A percentile compares a stretch with the other conserved stretches of the same genome.
Conservation (phyloP, 2,797 vertebrate genomes). For the Pseudochaenichthys georgianus region DNA sequence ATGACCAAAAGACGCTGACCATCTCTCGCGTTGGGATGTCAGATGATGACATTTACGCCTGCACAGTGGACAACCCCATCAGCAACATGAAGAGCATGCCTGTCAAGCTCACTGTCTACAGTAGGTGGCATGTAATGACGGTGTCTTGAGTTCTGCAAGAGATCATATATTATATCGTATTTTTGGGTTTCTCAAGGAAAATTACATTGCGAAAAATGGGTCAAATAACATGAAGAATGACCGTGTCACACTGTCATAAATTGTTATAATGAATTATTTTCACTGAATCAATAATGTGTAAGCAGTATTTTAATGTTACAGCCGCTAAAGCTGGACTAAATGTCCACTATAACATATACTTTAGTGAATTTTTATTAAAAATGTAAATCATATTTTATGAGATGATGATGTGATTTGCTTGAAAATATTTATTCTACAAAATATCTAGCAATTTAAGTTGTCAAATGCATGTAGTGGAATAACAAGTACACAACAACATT, state of each 20-base stretch:
- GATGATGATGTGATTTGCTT: not conserved
- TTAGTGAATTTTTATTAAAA: not conserved
- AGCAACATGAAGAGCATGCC: constrained; percentile 92
- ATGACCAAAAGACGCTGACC: constrained; percentile 94
- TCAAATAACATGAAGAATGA: not conserved
- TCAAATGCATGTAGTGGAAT: not conserved
- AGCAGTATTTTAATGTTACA: not conserved
- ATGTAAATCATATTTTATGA: not conserved
- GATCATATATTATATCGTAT: not conserved
- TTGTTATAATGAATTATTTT: not conserved
- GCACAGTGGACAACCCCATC: constrained; percentile 94
- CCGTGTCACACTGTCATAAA: not conserved
- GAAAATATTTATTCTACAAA: not conserved
- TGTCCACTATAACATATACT: not conserved
- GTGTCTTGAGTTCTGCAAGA: constrained; percentile 19
- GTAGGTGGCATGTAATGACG: constrained; percentile 84
- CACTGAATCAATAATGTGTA: not conserved
- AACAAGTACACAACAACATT: not conserved
- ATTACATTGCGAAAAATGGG: not conserved
- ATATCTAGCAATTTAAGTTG: not conserved
- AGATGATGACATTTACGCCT: constrained; percentile 93
- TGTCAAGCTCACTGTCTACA: constrained; percentile 94
- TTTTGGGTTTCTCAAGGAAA: constrained; percentile 1
- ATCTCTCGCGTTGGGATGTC: constrained; percentile 93
- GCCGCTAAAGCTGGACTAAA: not conserved